These are phyloP conservation scores for Lagorchestes hirsutus DNA, from an alignment of 2,797 vertebrate species.

Conservation along the genomic window DNA sequence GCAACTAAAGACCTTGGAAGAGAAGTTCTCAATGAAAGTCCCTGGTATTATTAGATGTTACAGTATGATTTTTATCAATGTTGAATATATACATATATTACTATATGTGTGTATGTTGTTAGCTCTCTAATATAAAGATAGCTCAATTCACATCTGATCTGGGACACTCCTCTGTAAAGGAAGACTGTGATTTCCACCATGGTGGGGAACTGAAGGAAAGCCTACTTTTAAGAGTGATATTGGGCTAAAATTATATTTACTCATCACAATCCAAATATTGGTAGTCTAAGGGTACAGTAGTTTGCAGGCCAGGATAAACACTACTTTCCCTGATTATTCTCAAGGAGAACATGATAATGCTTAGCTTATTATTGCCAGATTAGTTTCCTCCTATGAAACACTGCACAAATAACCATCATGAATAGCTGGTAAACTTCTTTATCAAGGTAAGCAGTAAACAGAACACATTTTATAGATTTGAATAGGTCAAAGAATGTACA, in stretches of 20 bases:
- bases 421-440: neutral
- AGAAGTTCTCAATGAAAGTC: neutral
- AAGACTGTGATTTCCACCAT: neutral
- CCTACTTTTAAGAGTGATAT: neutral
- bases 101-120: neutral
- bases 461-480: neutral
- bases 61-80: neutral
- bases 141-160: neutral
- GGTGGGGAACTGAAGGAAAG: neutral
- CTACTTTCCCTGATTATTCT: neutral
- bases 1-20: neutral
- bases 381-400: neutral
- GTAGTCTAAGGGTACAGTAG: neutral
- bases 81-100: neutral
- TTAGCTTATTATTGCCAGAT: neutral
- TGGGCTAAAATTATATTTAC: neutral
- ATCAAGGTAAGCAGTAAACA: neutral
- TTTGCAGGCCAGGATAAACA: neutral
- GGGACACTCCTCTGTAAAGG: neutral
- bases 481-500: neutral
- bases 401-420: neutral
- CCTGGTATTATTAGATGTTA: neutral
- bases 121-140: neutral
- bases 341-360: neutral
- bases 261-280: neutral